Base-by-base conservation (phyloP, 1,140 invertebrate genomes). In the Scylla paramamosain region DNA sequence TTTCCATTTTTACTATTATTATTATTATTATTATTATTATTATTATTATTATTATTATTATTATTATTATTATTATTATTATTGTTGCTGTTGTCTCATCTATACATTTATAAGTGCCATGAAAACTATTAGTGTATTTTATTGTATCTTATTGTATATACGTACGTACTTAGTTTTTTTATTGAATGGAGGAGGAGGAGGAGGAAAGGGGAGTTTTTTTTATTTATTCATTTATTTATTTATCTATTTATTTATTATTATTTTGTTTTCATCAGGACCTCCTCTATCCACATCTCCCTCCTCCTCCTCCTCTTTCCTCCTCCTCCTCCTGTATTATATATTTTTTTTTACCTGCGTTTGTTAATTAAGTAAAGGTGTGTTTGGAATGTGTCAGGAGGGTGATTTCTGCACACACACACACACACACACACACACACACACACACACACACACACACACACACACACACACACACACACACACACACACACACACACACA, bases 41-140 rank as follows among this genome's bases (percentile, higher is more conserved):
- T n/a, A n/a, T n/a, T 77, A 77, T 4, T 14, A 67, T 8, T 8
- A 67, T 8, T 67, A 8, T 25, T 67, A 67, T 25, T 14, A 67
- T 67, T 67, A 25, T 67, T 67, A 67, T 67, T 67, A 67, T 77
- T 77, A 77, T 59, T 59, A 77, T n/a, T 77, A n/a, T 77, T 77
- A n/a, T 77, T 77, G 20, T 77, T 77, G 20, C 20, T 77, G 20
- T 77, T 77, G 20, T 77, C n/a, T 20, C n/a, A 12, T 59, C 20
- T 59, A 16, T 16, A 20, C 20, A 77, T 77, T 20, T 3, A 77
- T n/a, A n/a, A 77, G 67, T n/a, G 67, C n/a, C n/a, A 77, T n/a
- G n/a, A 77, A 77, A 59, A 59, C 20, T n/a, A 3, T 77, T 77
- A 77, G 12, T 77, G 67, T 25, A 77, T n/a, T 12, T 25, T 2